A percentile compares a stretch with the other conserved stretches of the same genome.
These are phyloP conservation scores for Setophaga petechia DNA, from an alignment of 2,113 vertebrate genomes.

Conservation along the genomic window DNA sequence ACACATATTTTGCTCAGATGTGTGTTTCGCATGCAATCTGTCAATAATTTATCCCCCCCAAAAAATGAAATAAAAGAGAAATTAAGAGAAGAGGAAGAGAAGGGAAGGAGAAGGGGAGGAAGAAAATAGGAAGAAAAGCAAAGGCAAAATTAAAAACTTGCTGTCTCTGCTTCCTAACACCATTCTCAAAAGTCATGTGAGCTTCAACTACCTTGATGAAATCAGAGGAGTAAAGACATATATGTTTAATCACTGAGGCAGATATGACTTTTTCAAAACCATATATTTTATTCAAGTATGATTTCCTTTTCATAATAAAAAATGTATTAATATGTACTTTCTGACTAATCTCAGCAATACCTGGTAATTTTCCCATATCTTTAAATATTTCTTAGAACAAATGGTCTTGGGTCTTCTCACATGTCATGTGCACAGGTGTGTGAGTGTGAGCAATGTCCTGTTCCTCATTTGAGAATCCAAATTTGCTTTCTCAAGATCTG, in stretches of 20 bases:
- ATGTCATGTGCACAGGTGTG: not conserved
- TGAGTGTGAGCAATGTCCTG: not conserved
- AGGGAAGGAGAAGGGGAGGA: not conserved
- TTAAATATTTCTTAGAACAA: slow-evolving; percentile 92
- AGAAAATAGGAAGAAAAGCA: not conserved
- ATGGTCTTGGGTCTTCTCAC: slow-evolving; percentile 60
- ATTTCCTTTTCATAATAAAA: slow-evolving; percentile 87
- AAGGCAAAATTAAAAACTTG: not conserved
- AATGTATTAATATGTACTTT: slow-evolving; percentile 79
- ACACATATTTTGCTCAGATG: not conserved
- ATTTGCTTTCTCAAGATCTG: not conserved
- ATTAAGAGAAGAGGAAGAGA: not conserved
- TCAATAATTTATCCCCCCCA: not conserved
- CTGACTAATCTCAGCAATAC: slow-evolving; percentile 78
- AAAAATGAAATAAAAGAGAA: not conserved
- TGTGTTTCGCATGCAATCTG: not conserved
- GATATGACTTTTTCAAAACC: slow-evolving; percentile 72
- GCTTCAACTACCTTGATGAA: slow-evolving; percentile 15
- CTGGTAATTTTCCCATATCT: slow-evolving; percentile 75
- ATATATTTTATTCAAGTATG: slow-evolving; percentile 87
- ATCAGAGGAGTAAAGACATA: slow-evolving; percentile 47
- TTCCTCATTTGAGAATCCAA: not conserved
- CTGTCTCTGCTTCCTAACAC: not conserved
- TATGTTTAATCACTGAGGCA: slow-evolving; percentile 53
- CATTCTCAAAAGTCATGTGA: not conserved